Percentiles rank a stretch among this genome's conserved stretches.
Evolutionary conservation across 2,113 vertebrate genomes (phyloP).

Genomic region (Megaceryle maxima): DNA sequence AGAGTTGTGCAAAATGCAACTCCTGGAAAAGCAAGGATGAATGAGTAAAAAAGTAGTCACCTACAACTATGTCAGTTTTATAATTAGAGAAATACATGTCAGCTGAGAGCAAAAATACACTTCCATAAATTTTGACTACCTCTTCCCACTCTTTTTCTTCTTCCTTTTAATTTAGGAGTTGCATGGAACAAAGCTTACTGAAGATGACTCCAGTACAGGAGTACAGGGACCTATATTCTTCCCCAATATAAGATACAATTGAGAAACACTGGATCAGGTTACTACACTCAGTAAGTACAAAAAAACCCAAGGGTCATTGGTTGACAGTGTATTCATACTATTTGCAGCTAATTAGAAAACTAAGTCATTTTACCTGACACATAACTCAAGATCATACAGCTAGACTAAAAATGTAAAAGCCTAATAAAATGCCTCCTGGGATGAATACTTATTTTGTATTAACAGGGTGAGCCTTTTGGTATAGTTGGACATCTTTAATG

Average conservation of each 20-base stretch:
- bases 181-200: not conserved
- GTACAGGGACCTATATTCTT: not conserved
- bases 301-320: not conserved
- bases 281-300: not conserved
- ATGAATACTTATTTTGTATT: not conserved
- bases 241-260: not conserved
- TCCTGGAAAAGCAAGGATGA: not conserved
- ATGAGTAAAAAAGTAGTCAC: not conserved
- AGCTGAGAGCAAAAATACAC: not conserved
- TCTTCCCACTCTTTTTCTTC: not conserved
- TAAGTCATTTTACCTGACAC: not conserved
- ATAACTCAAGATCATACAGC: not conserved
- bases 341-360: not conserved
- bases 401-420: slow-evolving; percentile 39
- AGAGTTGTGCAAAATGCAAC: not conserved
- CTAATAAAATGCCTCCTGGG: slow-evolving; percentile 14
- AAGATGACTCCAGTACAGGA: not conserved
- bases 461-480: not conserved
- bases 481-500: not conserved
- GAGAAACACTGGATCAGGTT: not conserved
- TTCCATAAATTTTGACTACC: not conserved
- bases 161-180: not conserved
- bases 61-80: not conserved
- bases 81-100: not conserved
- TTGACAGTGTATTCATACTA: not conserved